Conservation (phyloP, 2,113 vertebrate genomes). For the Rhynchopsitta pachyrhyncha region DNA sequence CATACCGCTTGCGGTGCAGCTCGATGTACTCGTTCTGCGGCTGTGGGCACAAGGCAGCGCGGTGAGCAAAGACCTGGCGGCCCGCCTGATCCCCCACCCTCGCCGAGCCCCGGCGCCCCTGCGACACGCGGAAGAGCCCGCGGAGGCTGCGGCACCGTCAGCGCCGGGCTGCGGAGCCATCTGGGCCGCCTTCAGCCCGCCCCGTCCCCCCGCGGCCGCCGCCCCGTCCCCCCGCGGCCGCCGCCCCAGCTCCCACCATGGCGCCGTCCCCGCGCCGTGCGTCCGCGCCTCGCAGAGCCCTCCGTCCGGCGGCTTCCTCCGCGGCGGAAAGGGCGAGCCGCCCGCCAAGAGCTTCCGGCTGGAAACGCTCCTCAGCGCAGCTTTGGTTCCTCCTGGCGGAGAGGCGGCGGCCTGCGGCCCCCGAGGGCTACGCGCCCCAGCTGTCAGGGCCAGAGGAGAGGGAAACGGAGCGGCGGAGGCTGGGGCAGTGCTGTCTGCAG, state of each 20-base stretch:
- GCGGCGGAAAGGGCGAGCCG: not conserved
- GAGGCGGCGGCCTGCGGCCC: accelerated
- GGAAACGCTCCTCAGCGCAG: not conserved
- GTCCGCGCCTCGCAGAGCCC: not conserved
- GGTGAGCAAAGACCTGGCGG: not conserved
- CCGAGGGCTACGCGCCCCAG: accelerated
- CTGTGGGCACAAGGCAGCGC: conserved; percentile 58
- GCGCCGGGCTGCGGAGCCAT: too few relatives aligned
- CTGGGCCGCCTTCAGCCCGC: not conserved
- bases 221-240: accelerated
- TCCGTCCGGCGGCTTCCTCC: accelerated
- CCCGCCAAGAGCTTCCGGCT: accelerated
- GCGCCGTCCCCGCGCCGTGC: accelerated
- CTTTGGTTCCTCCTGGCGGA: not conserved
- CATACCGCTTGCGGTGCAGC: conserved; percentile 93
- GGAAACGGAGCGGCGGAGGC: accelerated
- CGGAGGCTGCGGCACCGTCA: not conserved
- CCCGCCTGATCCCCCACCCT: not conserved
- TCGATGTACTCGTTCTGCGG: conserved; percentile 98
- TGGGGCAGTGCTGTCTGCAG: accelerated
- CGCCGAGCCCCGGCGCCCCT: not conserved
- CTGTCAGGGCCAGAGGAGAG: accelerated
- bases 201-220: too few relatives aligned
- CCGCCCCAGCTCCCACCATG: conserved; percentile 2
- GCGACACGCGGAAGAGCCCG: not conserved